Evolutionary conservation across 1,140 invertebrate genomes (phyloP), one percentile per base, ranked within the genome.

Genomic region (Thalassaphorura encarpata): DNA sequence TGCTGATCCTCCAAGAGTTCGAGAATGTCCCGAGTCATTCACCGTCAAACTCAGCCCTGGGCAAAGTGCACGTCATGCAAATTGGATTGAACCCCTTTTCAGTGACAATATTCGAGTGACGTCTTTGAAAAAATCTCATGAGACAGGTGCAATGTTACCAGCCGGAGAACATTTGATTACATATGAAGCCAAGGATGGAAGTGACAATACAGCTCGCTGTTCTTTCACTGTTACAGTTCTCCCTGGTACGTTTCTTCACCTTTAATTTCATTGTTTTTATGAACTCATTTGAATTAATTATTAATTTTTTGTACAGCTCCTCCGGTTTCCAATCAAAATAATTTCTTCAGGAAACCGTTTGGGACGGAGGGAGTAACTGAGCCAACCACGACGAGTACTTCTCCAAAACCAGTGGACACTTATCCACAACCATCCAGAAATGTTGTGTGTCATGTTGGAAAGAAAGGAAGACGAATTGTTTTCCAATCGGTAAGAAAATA

Each of bases 81-180:
- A 73, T 43, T 85, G 83, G 83, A 74, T 77, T 50, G 83, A 85
- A 63, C 83, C 83, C 0, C 67, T 72, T 13, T 84, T 85, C 62
- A 71, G 69, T 21, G 82, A 84, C 66, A 82, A 82, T 65, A 75
- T 81, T 24, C 36, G 63, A 41, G 56, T 65, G 40, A 42, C 42
- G 3, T 26, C 46, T 1, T 21, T 62, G 23, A 65, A 65, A 36
- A 65, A 65, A 42, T 59, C 56, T 40, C 63, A 62, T 52, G 63
- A 65, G n/a, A 59, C 63, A 29, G 63, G 60, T 19, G 54, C 54
- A 2, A 33, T 65, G 5, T 24, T 65, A 36, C 43, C 53, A 18
- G 18, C 53, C 1, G 63, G 63, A 18, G 63, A 65, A 33, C 63
- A 65, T 31, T 52, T 65, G 18, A 50, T 65, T n/a, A 65, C 55